These are phyloP conservation scores for Plecturocebus donacophilus DNA, from an alignment of 2,113 vertebrate genomes.

Conservation along the genomic window DNA sequence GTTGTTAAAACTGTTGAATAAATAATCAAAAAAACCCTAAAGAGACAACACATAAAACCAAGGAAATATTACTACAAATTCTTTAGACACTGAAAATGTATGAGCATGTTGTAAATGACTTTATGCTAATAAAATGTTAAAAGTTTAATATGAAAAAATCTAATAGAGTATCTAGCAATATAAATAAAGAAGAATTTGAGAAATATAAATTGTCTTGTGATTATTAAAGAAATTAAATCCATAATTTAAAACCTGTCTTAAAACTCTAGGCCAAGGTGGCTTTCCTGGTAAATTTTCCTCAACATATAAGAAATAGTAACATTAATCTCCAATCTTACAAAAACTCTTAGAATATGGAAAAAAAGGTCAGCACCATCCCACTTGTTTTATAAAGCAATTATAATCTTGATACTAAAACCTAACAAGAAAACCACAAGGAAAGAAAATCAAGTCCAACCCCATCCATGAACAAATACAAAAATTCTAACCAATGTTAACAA, in stretches of 20 bases:
- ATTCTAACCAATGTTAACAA: not conserved
- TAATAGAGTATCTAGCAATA: not conserved
- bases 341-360: not conserved
- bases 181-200: not conserved
- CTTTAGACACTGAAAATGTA: not conserved
- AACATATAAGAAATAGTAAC: not conserved
- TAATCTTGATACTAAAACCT: not conserved
- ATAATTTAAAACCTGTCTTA: not conserved
- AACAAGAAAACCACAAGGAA: not conserved
- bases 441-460: not conserved
- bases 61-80: not conserved
- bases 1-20: not conserved
- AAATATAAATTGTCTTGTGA: not conserved
- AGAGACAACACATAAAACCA: not conserved
- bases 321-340: not conserved
- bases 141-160: not conserved
- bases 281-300: not conserved
- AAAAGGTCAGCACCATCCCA: not conserved
- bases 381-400: not conserved
- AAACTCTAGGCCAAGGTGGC: not conserved
- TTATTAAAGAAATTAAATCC: not conserved
- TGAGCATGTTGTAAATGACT: not conserved
- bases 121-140: not conserved
- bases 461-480: not conserved
- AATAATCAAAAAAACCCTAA: not conserved